These are phyloP conservation scores for Emydocephalus ijimae DNA, from an alignment of 2,113 vertebrate species.

Conservation along the genomic window DNA sequence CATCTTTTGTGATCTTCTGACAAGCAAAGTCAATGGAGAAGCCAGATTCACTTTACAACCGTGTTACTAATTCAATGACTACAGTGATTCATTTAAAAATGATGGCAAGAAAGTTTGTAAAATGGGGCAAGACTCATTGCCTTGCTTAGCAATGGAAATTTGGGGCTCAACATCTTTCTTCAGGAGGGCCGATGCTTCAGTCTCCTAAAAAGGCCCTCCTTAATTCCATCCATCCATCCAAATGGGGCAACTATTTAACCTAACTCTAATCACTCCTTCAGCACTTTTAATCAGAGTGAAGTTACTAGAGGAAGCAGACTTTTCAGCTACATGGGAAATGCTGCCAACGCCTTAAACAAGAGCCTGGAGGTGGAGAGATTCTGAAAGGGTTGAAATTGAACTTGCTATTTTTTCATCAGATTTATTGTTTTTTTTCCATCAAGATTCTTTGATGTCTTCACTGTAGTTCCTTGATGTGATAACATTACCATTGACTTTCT, in stretches of 20 bases:
- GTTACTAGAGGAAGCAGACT: neutral
- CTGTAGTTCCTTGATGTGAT: neutral
- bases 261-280: neutral
- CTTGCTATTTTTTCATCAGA: neutral
- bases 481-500: neutral
- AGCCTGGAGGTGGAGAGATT: neutral
- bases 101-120: neutral
- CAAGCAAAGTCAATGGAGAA: neutral
- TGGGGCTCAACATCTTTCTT: neutral
- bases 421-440: neutral
- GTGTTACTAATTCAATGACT: neutral
- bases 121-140: neutral
- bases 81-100: neutral
- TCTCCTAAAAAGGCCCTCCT: neutral
- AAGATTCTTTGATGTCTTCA: neutral
- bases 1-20: neutral
- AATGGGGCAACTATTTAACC: neutral
- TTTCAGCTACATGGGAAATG: neutral
- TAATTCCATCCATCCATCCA: neutral
- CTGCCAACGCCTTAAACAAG: neutral
- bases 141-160: neutral
- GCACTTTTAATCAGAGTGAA: neutral
- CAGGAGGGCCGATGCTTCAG: neutral
- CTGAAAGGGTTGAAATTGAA: neutral
- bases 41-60: neutral